phyloP scores from a whole-genome alignment of 2,888 invertebrate genomes.

The Latrodectus hesperus region DNA sequence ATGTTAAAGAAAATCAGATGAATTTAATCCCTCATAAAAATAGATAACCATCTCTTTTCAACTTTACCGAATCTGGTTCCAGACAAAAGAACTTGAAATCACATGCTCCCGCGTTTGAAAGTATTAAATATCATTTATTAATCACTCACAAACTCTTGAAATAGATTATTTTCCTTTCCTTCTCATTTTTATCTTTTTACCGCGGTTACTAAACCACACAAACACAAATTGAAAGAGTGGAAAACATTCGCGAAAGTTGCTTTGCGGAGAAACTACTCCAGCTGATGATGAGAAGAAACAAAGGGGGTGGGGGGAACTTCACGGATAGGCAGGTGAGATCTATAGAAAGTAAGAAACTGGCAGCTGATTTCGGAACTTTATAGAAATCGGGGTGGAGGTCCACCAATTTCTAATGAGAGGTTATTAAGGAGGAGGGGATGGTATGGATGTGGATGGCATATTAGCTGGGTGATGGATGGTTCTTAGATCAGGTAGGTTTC shows the following conservation, averaged over 20 bases:
- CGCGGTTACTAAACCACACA: not conserved
- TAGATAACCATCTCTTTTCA: too few relatives aligned
- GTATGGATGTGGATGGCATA: conserved; percentile 11
- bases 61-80: too few relatives aligned
- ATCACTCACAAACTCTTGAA: too few relatives aligned
- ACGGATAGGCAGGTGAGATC: conserved; percentile 27
- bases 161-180: too few relatives aligned
- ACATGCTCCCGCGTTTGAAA: too few relatives aligned
- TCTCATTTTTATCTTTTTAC: not conserved
- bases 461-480: conserved; percentile 40
- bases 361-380: conserved; percentile 27
- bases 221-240: not conserved
- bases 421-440: conserved; percentile 38
- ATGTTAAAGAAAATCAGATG: too few relatives aligned
- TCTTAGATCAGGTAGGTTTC: conserved; percentile 9
- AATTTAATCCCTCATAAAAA: too few relatives aligned
- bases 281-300: not conserved
- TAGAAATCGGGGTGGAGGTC: conserved; percentile 24
- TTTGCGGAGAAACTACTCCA: not conserved
- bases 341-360: not conserved
- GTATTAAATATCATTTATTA: too few relatives aligned
- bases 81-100: too few relatives aligned
- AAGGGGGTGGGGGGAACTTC: not conserved
- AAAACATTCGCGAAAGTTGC: not conserved
- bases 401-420: conserved; percentile 48